Base-by-base conservation (phyloP, 2,113 vertebrate species). In the Bostrychus sinensis region DNA sequence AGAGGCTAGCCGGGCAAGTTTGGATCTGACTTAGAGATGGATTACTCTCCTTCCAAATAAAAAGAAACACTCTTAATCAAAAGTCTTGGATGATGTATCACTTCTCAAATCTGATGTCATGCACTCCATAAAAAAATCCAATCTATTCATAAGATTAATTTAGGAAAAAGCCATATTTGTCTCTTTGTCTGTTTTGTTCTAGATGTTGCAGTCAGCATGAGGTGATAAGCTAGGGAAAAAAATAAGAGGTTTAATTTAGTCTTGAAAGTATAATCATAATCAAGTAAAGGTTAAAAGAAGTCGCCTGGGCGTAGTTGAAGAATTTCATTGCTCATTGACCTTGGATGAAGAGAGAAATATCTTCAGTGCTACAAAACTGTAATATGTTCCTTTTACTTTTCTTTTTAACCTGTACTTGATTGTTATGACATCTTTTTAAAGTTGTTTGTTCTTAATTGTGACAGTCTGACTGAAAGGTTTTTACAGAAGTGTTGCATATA, bases 1-100 rank as follows among this genome's bases (percentile, higher is more conserved):
- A 65, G 68, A 65, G 62, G 67, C 60, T 28, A 7, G 22, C 51
- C 1, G 66, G 56, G 43, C 17, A 62, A 53, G 54, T 76, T 65
- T 60, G 45, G 50, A 77, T 55, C 56, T 11, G 9, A 69, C 20
- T 60, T 20, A 48, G 17, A 30, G 48, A 41, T 50, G 48, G 63
- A 68, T 59, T 22, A 23, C 16, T 1, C 11, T 25, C 1, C 38
- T 54, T 67, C 30, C 56, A 50, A 64, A 64, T 41, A 54, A 45
- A 23, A 51, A 41, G 11, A 56, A 37, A 20, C 1, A 17, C 36
- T 16, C 26, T 0, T 26, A 41, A 63, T 68, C 13, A 69, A n/a
- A 36, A 48, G 45, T 25, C 11, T 12, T 5, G 19, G 45, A 48
- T 48, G 20, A 23, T 48, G 45, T 19, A 48, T 13, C 3, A 25